Evolutionary conservation across 2,113 vertebrate genomes (phyloP).

Genomic region (Macquaria australasica): DNA sequence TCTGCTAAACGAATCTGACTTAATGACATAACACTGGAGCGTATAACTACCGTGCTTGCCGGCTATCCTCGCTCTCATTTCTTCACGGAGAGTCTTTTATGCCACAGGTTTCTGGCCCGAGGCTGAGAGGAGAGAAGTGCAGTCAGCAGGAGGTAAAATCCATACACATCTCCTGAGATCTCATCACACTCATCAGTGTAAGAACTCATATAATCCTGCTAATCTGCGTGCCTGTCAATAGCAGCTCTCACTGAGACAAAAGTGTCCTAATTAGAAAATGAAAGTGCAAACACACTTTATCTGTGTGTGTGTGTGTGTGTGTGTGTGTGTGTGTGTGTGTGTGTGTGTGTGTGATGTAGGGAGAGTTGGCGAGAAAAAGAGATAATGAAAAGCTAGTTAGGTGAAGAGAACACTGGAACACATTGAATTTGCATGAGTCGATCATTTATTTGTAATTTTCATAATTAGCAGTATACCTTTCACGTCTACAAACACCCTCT

Average conservation of each 20-base stretch:
- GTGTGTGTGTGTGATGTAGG: neutral
- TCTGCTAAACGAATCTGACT: constrained; percentile 74
- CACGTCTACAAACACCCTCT: constrained; percentile 72
- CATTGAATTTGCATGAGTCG: constrained; percentile 73
- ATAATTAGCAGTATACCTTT: constrained; percentile 85
- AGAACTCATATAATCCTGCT: constrained; percentile 71
- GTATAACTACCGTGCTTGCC: constrained; percentile 43
- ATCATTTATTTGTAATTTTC: constrained; percentile 80
- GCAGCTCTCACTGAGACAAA: constrained; percentile 58
- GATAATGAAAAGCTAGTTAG: constrained; percentile 49
- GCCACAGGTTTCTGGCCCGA: constrained; percentile 65
- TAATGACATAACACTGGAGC: constrained; percentile 67
- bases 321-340: constrained; percentile 20
- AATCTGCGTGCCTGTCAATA: constrained; percentile 70
- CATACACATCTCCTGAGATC: constrained; percentile 70
- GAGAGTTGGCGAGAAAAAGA: constrained; percentile 3
- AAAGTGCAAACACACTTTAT: constrained; percentile 56
- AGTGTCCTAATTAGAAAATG: constrained; percentile 67
- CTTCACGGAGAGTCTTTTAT: constrained; percentile 22
- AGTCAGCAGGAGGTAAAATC: constrained; percentile 73
- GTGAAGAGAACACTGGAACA: constrained; percentile 51
- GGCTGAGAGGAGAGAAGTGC: constrained; percentile 51
- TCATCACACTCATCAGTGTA: constrained; percentile 69
- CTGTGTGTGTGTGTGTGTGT: constrained; percentile 4
- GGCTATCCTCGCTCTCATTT: constrained; percentile 43